These are phyloP conservation scores for Mycogona germanica DNA, from an alignment of 2,888 invertebrate species.

Conservation along the genomic window DNA sequence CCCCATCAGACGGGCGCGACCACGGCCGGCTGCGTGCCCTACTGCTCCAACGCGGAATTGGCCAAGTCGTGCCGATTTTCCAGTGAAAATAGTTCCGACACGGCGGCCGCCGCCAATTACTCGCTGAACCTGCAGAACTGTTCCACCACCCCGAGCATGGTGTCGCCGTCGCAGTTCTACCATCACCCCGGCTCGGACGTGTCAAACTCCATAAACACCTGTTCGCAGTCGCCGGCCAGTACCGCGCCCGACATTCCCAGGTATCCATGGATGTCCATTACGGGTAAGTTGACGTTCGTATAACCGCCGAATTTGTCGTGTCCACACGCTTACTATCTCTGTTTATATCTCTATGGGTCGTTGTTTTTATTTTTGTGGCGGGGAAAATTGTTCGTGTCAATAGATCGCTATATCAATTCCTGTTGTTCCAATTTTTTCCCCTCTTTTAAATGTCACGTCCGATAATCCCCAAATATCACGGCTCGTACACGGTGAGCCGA, in stretches of 20 bases:
- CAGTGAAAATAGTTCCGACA: conserved; percentile 22
- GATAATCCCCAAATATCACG: no score
- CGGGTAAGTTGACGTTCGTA: conserved; percentile 55
- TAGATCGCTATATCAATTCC: no score
- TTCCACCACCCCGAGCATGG: conserved; percentile 46
- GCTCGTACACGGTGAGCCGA: no score
- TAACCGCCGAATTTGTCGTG: no score
- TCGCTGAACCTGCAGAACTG: conserved; percentile 26
- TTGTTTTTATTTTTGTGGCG: no score
- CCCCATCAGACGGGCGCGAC: conserved; percentile 41
- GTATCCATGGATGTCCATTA: conserved; percentile 94
- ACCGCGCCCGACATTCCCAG: conserved; percentile 59
- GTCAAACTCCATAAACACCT: conserved; percentile 63
- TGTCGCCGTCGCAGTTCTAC: conserved; percentile 75
- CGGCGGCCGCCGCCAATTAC: conserved; percentile 24
- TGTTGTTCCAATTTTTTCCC: no score
- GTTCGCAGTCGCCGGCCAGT: conserved; percentile 58
- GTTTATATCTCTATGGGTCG: no score
- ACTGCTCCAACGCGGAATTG: conserved; percentile 47
- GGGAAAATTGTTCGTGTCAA: no score
- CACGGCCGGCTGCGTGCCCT: conserved; percentile 41
- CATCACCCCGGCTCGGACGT: conserved; percentile 54
- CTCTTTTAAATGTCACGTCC: no score
- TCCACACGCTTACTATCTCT: no score
- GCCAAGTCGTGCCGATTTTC: conserved; percentile 75